phyloP scores from a whole-genome alignment of 2,888 invertebrate species.

The Drosophila conformis region DNA sequence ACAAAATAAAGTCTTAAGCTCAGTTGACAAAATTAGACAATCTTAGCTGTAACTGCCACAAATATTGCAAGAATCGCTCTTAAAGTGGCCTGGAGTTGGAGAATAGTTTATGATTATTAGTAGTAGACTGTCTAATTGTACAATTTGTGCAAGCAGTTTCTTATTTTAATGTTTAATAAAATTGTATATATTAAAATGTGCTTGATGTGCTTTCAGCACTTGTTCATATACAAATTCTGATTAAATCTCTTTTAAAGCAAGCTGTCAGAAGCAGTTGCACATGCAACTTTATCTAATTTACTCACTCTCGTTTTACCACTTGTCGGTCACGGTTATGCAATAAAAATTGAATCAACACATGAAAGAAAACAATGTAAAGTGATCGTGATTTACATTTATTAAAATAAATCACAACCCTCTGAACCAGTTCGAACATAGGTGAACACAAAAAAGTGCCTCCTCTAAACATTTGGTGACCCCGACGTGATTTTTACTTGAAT shows the following conservation, averaged over 20 bases:
- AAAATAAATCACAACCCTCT: too few relatives aligned
- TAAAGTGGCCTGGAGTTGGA: background rate
- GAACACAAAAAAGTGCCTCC: too few relatives aligned
- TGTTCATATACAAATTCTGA: background rate
- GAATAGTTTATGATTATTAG: background rate
- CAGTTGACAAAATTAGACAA: slow-evolving; percentile 18
- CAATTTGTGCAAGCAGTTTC: background rate
- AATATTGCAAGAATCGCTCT: background rate
- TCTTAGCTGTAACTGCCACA: background rate
- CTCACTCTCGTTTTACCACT: too few relatives aligned
- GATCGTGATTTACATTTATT: too few relatives aligned
- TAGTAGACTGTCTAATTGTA: background rate
- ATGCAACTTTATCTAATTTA: too few relatives aligned
- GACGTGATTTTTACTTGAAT: too few relatives aligned
- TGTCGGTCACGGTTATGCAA: too few relatives aligned
- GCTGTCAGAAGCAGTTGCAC: too few relatives aligned
- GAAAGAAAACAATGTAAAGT: too few relatives aligned
- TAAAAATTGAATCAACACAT: too few relatives aligned
- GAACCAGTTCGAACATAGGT: too few relatives aligned
- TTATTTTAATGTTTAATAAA: background rate
- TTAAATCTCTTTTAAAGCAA: background rate
- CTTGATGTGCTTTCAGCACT: background rate
- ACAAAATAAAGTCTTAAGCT: slow-evolving; percentile 21
- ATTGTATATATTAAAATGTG: background rate
- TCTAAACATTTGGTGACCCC: too few relatives aligned